Evolutionary conservation across 2,797 vertebrate species (phyloP).

Genomic region (Neopelma chrysocephalum): DNA sequence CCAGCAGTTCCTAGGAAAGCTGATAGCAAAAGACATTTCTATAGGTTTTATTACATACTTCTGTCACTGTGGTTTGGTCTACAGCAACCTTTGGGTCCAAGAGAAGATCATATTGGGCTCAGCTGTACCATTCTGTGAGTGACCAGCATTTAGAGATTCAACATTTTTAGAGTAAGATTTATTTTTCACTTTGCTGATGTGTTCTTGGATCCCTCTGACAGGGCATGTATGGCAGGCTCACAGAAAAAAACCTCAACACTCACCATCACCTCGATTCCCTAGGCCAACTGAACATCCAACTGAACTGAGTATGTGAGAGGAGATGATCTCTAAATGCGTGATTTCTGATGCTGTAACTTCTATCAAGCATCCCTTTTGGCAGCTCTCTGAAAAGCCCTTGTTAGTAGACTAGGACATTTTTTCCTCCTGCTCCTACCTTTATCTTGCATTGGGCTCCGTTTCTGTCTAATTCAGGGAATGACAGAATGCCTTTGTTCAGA

Average conservation of each 20-base stretch:
- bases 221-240: background rate
- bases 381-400: background rate
- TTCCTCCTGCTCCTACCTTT: background rate
- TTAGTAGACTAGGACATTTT: background rate
- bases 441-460: background rate
- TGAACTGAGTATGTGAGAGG: background rate
- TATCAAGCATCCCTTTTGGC: background rate
- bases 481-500: background rate
- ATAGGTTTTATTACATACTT: background rate
- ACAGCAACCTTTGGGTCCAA: background rate
- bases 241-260: background rate
- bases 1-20: background rate
- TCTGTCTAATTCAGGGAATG: background rate
- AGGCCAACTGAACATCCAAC: background rate
- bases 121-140: background rate
- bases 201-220: background rate
- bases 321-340: background rate
- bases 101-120: background rate
- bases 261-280: background rate
- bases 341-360: background rate
- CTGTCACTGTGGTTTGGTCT: background rate
- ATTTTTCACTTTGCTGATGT: background rate
- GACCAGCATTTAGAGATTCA: background rate
- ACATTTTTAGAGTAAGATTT: background rate
- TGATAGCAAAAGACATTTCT: background rate